phyloP scores from a whole-genome alignment of 2,113 vertebrate species.

The Eptesicus fuscus region DNA sequence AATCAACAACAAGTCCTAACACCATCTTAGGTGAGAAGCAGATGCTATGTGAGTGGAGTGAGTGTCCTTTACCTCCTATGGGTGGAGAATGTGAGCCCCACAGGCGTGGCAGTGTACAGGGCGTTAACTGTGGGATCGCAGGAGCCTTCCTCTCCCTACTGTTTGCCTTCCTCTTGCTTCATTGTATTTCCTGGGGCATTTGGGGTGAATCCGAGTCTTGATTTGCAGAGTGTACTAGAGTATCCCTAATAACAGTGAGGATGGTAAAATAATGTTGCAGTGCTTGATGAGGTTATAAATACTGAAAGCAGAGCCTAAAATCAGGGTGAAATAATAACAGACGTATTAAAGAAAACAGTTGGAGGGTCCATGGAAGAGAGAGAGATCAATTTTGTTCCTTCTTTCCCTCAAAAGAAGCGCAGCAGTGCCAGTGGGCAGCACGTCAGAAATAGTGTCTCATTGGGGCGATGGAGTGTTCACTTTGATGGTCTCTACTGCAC shows the following conservation, averaged over 20 bases:
- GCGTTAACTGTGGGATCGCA: fast-evolving
- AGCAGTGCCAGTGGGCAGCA: fast-evolving
- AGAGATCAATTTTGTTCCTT: not conserved
- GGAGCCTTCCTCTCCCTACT: not conserved
- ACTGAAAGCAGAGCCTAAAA: not conserved
- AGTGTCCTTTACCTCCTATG: not conserved
- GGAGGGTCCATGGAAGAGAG: not conserved
- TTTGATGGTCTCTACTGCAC: fast-evolving
- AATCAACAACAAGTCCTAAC: not conserved
- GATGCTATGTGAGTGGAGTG: fast-evolving
- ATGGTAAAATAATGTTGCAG: fast-evolving
- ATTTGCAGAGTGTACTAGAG: not conserved
- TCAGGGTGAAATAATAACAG: not conserved
- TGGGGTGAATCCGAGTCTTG: not conserved
- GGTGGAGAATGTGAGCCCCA: not conserved
- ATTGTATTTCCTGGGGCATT: not conserved
- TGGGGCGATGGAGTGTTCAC: fast-evolving
- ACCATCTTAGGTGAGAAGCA: not conserved
- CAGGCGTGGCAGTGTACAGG: fast-evolving
- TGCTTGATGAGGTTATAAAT: no score
- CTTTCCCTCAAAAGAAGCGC: not conserved
- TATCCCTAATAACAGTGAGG: not conserved
- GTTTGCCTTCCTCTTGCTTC: not conserved
- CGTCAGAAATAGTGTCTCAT: fast-evolving
- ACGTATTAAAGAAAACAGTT: not conserved